These are phyloP conservation scores for Philopedon plagiatum DNA, from an alignment of 2,888 invertebrate species.

Conservation along the genomic window DNA sequence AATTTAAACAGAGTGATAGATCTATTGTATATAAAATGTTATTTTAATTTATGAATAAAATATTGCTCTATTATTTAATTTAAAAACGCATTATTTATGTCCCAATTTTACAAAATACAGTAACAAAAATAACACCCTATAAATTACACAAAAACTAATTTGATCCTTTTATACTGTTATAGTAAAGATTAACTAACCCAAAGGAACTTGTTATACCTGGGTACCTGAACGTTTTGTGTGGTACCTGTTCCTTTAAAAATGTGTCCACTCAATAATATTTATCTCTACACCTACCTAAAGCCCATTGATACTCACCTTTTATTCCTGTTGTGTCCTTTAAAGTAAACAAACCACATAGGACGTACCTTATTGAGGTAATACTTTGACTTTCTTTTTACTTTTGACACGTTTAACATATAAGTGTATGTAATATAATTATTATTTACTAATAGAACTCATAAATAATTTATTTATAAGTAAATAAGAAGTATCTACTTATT, in stretches of 20 bases:
- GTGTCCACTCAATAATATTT: constrained; percentile 50
- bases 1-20: constrained; percentile 33
- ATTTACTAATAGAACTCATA: neutral
- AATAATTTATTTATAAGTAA: neutral
- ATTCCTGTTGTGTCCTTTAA: constrained; percentile 35
- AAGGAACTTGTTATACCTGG: constrained; percentile 37
- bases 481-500: neutral
- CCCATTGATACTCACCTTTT: constrained; percentile 43
- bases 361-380: constrained; percentile 22
- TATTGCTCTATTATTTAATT: constrained; percentile 45
- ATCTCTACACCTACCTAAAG: constrained; percentile 47
- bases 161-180: constrained; percentile 14
- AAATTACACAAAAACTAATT: constrained; percentile 9
- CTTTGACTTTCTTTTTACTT: constrained; percentile 35
- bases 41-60: constrained; percentile 51
- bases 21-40: constrained; percentile 41
- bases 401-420: neutral
- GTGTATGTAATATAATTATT: neutral
- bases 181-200: constrained; percentile 36
- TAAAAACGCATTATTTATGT: constrained; percentile 9
- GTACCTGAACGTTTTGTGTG: constrained; percentile 41
- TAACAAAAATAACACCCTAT: constrained; percentile 16
- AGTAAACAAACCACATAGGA: constrained; percentile 46
- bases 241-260: constrained; percentile 47
- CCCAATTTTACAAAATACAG: neutral